Base-by-base conservation (phyloP, 2,888 invertebrate species). In the Leucania comma region DNA sequence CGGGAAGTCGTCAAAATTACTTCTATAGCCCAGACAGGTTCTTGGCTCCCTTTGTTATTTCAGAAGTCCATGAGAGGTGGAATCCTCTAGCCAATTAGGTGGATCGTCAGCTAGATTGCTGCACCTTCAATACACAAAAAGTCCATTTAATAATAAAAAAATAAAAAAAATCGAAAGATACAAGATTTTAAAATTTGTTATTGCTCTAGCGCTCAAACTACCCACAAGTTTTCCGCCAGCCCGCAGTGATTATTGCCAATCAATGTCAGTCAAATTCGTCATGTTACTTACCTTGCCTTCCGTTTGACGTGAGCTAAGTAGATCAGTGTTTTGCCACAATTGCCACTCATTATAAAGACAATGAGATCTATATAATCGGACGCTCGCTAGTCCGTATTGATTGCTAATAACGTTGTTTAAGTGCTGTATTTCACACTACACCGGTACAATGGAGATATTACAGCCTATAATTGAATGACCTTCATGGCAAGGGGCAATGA, bases 301-400 rank as follows among this genome's bases (percentile, higher is more conserved):
- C 35, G 48, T 38, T 48, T 24, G 22, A 35, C 64, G 50, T 29
- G 24, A 51, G 32, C 42, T 8, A 62, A 54, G 14, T 62, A 75
- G 50, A 24, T 20, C 42, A 64, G 38, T 53, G 1, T 20, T 32
- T 59, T 56, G 56, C 71, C 46, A 54, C 29, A 35, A 51, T 56
- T n/a, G n/a, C 29, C 56, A 48, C 22, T 26, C 46, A 32, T 59
- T 38, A n/a, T 10, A 14, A 48, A 51, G 17, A 76, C 81, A 81
- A 80, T 62, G 50, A 24, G 12, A 54, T 51, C 32, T 59, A 62
- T 60, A 42, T 63, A 69, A 26, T 48, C 53, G 6, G 32, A 69
- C 76, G 69, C 60, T 68, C 80, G 24, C 38, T 50, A n/a, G 48
- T 53, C 62, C 6, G 63, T 26, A 68, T 46, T 72, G 17, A 20